These are phyloP conservation scores for Poecilia velifera DNA, from an alignment of 2,797 vertebrate genomes.

Conservation along the genomic window DNA sequence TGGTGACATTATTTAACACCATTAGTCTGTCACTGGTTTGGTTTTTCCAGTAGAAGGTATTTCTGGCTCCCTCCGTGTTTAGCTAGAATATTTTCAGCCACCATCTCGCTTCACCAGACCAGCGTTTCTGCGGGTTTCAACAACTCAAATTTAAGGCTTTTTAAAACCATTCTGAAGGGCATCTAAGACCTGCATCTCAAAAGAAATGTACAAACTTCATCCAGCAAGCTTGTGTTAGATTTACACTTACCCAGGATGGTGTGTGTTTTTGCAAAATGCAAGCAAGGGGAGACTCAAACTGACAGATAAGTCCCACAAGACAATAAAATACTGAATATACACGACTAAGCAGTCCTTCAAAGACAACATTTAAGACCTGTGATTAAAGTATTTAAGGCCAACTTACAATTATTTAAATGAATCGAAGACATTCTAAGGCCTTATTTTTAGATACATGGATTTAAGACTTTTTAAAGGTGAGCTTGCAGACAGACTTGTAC, in stretches of 20 bases:
- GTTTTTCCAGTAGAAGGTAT: neutral
- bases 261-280: too few relatives aligned
- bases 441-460: too few relatives aligned
- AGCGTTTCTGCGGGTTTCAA: neutral
- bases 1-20: neutral
- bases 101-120: neutral
- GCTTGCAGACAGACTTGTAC: neutral
- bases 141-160: too few relatives aligned
- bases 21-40: neutral
- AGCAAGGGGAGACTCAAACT: too few relatives aligned
- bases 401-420: too few relatives aligned
- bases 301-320: neutral
- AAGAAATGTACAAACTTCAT: neutral
- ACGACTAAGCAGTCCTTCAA: too few relatives aligned
- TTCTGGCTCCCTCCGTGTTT: neutral
- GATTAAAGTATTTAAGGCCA: too few relatives aligned
- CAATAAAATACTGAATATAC: neutral
- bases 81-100: neutral
- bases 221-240: neutral
- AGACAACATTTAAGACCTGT: neutral
- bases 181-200: too few relatives aligned
- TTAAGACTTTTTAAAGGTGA: too few relatives aligned
- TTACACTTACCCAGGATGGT: too few relatives aligned
- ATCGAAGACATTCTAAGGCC: too few relatives aligned
- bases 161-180: too few relatives aligned